A percentile compares a stretch with the other conserved stretches of the same genome.
Evolutionary conservation across 2,113 vertebrate species (phyloP).

Genomic region (Scytalopus superciliaris): DNA sequence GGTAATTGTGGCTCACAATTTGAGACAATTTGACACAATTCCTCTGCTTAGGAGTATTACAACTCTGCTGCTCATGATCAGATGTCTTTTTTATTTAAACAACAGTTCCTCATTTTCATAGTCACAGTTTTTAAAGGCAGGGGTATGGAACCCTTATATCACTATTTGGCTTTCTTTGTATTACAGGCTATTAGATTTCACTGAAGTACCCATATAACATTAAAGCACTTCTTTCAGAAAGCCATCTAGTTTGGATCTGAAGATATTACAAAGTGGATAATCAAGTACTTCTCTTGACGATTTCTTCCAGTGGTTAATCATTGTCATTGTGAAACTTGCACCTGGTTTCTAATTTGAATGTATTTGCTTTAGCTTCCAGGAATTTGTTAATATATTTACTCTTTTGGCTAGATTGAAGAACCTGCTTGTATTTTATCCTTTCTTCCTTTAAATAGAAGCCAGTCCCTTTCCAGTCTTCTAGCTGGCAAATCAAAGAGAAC

Average conservation of each 20-base stretch:
- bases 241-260: neutral
- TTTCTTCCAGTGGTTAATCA: neutral
- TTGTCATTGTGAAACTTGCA: neutral
- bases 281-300: neutral
- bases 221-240: neutral
- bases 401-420: neutral
- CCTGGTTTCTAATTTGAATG: neutral
- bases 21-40: neutral
- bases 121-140: neutral
- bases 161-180: neutral
- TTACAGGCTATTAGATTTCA: neutral
- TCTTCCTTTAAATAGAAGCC: neutral
- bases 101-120: neutral
- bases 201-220: neutral
- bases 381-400: neutral
- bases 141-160: neutral
- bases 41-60: neutral
- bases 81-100: neutral
- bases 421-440: neutral
- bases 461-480: neutral
- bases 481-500: neutral
- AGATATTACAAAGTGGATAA: neutral
- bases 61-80: neutral
- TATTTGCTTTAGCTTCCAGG: neutral
- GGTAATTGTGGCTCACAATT: neutral